These are phyloP conservation scores for Tiliacea aurago DNA, from an alignment of 2,888 invertebrate genomes.

Conservation along the genomic window DNA sequence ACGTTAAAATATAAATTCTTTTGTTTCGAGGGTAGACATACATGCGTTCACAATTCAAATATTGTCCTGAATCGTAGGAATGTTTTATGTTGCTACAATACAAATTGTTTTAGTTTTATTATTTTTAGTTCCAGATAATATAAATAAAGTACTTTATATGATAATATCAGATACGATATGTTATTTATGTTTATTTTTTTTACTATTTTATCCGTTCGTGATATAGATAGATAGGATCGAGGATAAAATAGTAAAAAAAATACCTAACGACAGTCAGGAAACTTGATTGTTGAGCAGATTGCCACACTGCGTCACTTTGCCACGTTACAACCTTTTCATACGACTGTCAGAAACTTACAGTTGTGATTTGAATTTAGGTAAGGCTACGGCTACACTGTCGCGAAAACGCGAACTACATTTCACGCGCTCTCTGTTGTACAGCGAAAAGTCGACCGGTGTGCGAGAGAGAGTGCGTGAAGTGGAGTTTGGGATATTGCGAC, in stretches of 20 bases:
- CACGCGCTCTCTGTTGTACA: too few species aligned
- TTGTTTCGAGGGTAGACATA: slow-evolving; percentile 38
- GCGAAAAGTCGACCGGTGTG: too few species aligned
- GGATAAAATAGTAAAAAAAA: too few species aligned
- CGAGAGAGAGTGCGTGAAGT: too few species aligned
- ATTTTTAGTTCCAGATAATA: not conserved
- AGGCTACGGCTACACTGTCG: too few species aligned
- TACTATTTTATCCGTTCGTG: not conserved
- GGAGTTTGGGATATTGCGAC: too few species aligned
- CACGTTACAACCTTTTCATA: not conserved
- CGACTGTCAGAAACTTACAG: not conserved
- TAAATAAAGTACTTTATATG: not conserved
- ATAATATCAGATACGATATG: not conserved
- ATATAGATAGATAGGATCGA: not conserved
- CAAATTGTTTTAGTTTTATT: slow-evolving; percentile 18
- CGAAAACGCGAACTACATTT: too few species aligned
- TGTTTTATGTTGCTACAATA: slow-evolving; percentile 18
- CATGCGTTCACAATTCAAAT: slow-evolving; percentile 53
- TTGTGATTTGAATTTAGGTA: too few species aligned
- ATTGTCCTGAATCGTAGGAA: slow-evolving; percentile 43
- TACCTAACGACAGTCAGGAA: not conserved
- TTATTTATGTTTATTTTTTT: not conserved
- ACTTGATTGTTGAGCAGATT: not conserved
- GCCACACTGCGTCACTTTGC: too few species aligned
- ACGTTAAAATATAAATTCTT: slow-evolving; percentile 36